Conservation (phyloP, 2,888 invertebrate genomes). For the Drosophila putrida region DNA sequence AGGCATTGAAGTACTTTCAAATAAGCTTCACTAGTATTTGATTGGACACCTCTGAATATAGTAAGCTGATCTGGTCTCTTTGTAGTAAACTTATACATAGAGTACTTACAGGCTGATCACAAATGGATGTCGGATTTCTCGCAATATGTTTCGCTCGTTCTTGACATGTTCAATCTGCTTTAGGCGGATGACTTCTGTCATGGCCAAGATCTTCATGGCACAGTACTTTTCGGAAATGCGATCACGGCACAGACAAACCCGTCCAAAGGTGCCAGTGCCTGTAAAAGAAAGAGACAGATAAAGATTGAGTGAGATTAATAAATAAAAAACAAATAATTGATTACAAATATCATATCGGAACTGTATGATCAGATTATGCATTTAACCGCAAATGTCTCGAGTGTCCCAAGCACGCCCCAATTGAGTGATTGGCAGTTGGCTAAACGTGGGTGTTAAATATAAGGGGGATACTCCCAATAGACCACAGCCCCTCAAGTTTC, state of each 20-base stretch:
- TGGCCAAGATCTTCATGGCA: constrained; percentile 97
- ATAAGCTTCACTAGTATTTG: too few species aligned
- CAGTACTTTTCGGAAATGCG: constrained; percentile 92
- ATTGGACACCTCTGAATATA: too few species aligned
- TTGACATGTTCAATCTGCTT: constrained; percentile 99
- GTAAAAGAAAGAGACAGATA: constrained; percentile 72
- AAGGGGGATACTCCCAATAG: constrained; percentile 1
- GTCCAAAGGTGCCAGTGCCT: constrained; percentile 98
- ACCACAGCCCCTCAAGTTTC: background rate
- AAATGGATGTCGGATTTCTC: constrained; percentile 97
- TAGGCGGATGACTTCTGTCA: constrained; percentile 96
- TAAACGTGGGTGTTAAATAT: constrained; percentile 26
- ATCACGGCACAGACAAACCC: constrained; percentile 95
- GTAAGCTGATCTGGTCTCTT: too few species aligned
- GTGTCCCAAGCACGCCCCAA: constrained; percentile 48
- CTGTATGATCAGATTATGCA: constrained; percentile 2
- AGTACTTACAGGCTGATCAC: constrained; percentile 95
- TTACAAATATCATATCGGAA: constrained; percentile 2
- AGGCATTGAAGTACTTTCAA: too few species aligned
- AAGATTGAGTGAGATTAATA: background rate
- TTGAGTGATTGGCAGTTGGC: constrained; percentile 45
- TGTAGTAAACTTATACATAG: background rate
- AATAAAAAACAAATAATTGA: background rate
- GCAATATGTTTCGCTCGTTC: constrained; percentile 97
- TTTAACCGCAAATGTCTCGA: constrained; percentile 45